Base-by-base conservation (phyloP, 1,140 invertebrate genomes). In the Eufriesea mexicana region DNA sequence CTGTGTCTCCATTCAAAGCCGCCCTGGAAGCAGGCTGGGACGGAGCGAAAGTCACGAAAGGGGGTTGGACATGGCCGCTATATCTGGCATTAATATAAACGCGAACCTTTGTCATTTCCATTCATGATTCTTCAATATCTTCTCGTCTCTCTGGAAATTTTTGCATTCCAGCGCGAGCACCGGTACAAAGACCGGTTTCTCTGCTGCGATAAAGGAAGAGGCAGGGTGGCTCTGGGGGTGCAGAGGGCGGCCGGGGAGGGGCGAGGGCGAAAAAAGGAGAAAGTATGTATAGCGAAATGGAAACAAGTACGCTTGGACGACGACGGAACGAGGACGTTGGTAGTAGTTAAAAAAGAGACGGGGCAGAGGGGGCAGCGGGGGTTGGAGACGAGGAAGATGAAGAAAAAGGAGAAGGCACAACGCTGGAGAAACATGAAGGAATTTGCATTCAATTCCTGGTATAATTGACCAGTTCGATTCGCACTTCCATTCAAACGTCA, bases 391-490 rank as follows among this genome's bases (percentile, higher is more conserved):
- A 14, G 20, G 45, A 20, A 35, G 25, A 42, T 9, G 20, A 9
- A 45, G 25, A 28, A 20, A n/a, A 28, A 59, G 18, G 16, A n/a
- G 25, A 16, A 42, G 28, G 18, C 5, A 49, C 18, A n/a, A 12
- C 16, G 25, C 1, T 9, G 74, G 7, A 45, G 47, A 57, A 28
- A 64, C 78, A 80, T 16, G 55, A 49, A 51, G 49, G 70, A 80
- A 80, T 80, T 80, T 81, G 71, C 61, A 81, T 81, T 81, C 59
- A 64, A 81, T 81, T 81, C 42, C 14, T 12, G 35, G 61, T 81
- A 66, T 75, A 81, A 81, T 81, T 81, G 72, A 81, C 71, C 61
- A 54, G 51, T 75, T 81, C 79, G 71, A 81, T 81, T 81, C 79
- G 51, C 79, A 28, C 70, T 51, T 55, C 61, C 64, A 75, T 81